Evolutionary conservation across 2,888 invertebrate genomes (phyloP).

Genomic region (Calephelis perditalis): DNA sequence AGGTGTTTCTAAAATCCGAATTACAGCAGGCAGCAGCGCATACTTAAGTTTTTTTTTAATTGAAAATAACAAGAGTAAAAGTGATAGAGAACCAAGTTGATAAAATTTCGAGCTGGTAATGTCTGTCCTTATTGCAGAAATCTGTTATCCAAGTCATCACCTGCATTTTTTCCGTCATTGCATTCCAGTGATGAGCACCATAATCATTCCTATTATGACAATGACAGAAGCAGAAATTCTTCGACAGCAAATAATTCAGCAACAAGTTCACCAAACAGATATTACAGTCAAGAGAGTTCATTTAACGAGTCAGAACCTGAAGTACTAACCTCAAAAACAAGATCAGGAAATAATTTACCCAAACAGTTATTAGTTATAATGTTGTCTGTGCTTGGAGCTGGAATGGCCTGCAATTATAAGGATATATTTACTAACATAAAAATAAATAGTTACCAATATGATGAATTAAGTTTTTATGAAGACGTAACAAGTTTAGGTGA

Average conservation of each 20-base stretch:
- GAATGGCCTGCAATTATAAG: background rate
- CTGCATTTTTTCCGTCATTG: slow-evolving; percentile 48
- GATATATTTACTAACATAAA: background rate
- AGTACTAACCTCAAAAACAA: background rate
- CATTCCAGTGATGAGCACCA: slow-evolving; percentile 51
- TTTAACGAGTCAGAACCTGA: background rate
- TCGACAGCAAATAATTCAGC: slow-evolving; percentile 2
- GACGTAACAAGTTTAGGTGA: slow-evolving; percentile 48
- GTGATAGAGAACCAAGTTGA: background rate
- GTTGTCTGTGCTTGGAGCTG: background rate
- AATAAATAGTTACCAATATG: slow-evolving; percentile 33
- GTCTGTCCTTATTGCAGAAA: slow-evolving; percentile 53
- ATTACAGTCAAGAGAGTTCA: slow-evolving; percentile 1
- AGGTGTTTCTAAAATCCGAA: too few relatives aligned
- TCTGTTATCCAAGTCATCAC: slow-evolving; percentile 58
- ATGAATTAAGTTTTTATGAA: slow-evolving; percentile 46
- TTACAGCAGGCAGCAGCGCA: too few relatives aligned
- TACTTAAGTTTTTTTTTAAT: too few relatives aligned
- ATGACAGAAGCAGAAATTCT: slow-evolving; percentile 7
- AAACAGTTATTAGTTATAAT: background rate
- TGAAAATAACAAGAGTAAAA: background rate
- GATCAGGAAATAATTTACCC: background rate
- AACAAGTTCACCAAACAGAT: slow-evolving; percentile 7
- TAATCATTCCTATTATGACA: slow-evolving; percentile 22
- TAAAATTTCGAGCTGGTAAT: slow-evolving; percentile 49